Conservation (phyloP, 2,113 vertebrate genomes). For the Aix galericulata region DNA sequence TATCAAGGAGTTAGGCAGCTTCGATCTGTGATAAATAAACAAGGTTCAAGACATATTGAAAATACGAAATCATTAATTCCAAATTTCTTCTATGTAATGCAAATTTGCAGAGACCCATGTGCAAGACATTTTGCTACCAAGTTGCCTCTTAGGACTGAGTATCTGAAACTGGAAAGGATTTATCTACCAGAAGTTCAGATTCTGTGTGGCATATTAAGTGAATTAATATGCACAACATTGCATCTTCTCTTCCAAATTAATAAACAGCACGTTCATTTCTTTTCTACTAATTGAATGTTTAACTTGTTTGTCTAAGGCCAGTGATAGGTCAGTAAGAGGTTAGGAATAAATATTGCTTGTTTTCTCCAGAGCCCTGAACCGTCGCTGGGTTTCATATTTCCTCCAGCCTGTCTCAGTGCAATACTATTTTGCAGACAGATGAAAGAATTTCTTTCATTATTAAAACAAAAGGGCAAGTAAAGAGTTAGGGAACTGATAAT, state of each 20-base stretch:
- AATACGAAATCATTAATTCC: neutral
- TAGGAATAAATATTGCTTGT: conserved; percentile 30
- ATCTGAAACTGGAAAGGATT: conserved; percentile 17
- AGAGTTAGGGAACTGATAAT: conserved; percentile 53
- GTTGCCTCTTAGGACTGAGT: neutral
- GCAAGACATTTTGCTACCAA: neutral
- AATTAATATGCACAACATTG: conserved; percentile 30
- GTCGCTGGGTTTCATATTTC: neutral
- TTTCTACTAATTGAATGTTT: conserved; percentile 65
- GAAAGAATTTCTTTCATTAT: conserved; percentile 54
- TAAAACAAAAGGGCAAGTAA: conserved; percentile 52
- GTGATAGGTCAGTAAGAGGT: conserved; percentile 46
- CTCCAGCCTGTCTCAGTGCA: conserved; percentile 20
- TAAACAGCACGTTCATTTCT: conserved; percentile 42
- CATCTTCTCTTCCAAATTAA: conserved; percentile 50
- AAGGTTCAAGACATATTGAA: neutral
- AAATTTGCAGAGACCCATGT: neutral
- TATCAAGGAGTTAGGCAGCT: neutral
- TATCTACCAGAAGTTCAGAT: conserved; percentile 4
- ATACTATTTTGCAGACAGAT: conserved; percentile 33
- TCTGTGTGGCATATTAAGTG: neutral
- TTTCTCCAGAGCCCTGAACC: conserved; percentile 42
- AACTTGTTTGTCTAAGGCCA: conserved; percentile 64
- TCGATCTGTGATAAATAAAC: neutral
- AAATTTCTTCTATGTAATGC: neutral